These are phyloP conservation scores for Ophion slaviceki DNA, from an alignment of 2,888 invertebrate genomes.

Conservation along the genomic window DNA sequence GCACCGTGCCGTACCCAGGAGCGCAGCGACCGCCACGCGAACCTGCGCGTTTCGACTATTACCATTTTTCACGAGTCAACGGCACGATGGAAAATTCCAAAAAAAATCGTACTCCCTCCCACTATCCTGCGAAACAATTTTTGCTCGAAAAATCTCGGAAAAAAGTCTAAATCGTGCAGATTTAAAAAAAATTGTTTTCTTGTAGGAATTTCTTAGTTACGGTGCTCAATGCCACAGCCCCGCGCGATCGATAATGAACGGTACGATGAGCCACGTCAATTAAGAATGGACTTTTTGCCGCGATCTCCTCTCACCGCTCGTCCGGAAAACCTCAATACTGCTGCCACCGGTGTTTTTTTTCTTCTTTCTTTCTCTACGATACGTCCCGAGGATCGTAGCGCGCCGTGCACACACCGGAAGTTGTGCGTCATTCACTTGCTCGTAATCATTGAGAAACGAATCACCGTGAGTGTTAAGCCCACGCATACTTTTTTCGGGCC, in stretches of 20 bases:
- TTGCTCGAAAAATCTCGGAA: no score
- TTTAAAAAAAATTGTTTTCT: background rate
- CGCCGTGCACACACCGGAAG: no score
- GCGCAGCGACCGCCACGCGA: conserved; percentile 56
- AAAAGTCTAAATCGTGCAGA: no score
- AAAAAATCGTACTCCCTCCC: background rate
- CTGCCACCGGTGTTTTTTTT: background rate
- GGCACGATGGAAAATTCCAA: background rate
- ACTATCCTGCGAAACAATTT: no score
- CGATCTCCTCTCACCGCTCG: background rate
- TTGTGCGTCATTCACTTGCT: no score
- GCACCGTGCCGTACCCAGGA: conserved; percentile 55
- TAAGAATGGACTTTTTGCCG: background rate
- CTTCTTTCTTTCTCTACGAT: no score
- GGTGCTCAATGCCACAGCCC: conserved; percentile 34
- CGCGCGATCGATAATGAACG: background rate
- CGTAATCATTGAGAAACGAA: no score
- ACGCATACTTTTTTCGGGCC: no score
- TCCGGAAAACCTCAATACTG: conserved; percentile 2
- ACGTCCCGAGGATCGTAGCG: no score
- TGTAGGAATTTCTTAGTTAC: conserved; percentile 44
- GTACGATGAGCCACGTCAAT: background rate
- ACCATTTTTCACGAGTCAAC: conserved; percentile 9
- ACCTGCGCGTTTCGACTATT: conserved; percentile 26
- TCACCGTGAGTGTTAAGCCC: no score